Base-by-base conservation (phyloP, 1,140 invertebrate species). In the Cydia amplana region DNA sequence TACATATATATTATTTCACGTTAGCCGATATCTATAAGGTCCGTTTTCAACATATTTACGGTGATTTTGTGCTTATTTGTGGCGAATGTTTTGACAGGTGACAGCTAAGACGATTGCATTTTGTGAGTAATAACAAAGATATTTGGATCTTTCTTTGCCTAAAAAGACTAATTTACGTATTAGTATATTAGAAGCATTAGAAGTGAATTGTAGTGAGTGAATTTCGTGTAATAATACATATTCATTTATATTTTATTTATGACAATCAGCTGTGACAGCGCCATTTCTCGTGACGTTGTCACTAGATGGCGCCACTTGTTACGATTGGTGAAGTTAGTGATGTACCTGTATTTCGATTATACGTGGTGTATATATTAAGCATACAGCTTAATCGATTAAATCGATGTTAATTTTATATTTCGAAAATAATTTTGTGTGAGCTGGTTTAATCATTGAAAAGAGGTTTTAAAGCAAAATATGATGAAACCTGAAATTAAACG, bases 51-150 rank as follows among this genome's bases (percentile, higher is more conserved):
- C 60, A 74, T 77, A 86, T 85, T 83, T 82, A 74, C 49, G 25
- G 87, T 86, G 87, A 87, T 90, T 87, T 90, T 88, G 88, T 88
- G 88, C 88, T 81, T 87, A 92, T 92, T 90, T 92, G 89, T 89
- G 88, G 84, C 76, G 80, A 90, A 87, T 87, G 85, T 90, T 92
- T 90, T 91, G 89, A 91, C 89, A 92, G 87, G 74, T 92, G 88
- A 86, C 89, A 91, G 84, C 83, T 85, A 86, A 83, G 82, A 72
- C 79, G 73, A 79, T 72, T 79, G 76, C 78, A 80, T 73, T 75
- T 77, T 79, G 20, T 63, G 80, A 83, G 74, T 25, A 80, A 87
- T 79, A 79, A 67, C 63, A 43, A 65, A 74, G 43, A 65, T 74
- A 76, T 73, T 73, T 25, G 12, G 46, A 23, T 55, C 46, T n/a